Conservation (phyloP, 2,113 vertebrate species). For the Scomber scombrus region DNA sequence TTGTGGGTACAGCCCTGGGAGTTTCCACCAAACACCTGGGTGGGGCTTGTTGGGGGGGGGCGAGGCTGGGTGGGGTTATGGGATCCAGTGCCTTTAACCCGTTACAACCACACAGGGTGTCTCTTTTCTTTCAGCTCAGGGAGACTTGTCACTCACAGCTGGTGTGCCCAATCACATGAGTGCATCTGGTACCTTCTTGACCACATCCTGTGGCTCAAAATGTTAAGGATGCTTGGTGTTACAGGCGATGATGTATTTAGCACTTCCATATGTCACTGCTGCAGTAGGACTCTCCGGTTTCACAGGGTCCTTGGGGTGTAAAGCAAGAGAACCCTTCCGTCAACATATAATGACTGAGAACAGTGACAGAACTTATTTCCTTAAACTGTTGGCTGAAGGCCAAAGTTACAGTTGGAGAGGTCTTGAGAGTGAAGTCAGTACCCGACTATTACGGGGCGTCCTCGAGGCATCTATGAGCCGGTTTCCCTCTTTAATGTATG, state of each 20-base stretch:
- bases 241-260: slow-evolving; percentile 46
- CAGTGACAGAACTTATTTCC: slow-evolving; percentile 7
- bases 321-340: slow-evolving; percentile 6
- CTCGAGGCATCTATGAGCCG: slow-evolving; percentile 32
- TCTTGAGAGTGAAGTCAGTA: slow-evolving; percentile 39
- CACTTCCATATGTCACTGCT: slow-evolving; percentile 4
- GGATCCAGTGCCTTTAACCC: slow-evolving; percentile 57
- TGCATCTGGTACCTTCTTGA: slow-evolving; percentile 30
- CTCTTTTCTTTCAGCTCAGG: slow-evolving; percentile 13
- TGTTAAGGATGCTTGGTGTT: slow-evolving; percentile 52
- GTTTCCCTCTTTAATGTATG: slow-evolving; percentile 41
- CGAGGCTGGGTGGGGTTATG: slow-evolving; percentile 13
- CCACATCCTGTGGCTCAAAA: slow-evolving; percentile 26
- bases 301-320: slow-evolving; percentile 1
- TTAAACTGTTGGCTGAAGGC: slow-evolving; percentile 22
- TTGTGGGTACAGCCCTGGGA: slow-evolving; percentile 24
- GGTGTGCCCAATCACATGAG: slow-evolving; percentile 11
- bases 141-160: slow-evolving; percentile 42
- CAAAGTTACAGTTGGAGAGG: slow-evolving; percentile 22
- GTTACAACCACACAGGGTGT: slow-evolving; percentile 26
- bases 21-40: slow-evolving; percentile 16
- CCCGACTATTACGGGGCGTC: slow-evolving; percentile 24
- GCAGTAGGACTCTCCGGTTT: slow-evolving; percentile 18
- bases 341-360: slow-evolving; percentile 2
- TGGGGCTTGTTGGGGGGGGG: slow-evolving; percentile 4